Percentiles rank a stretch among this genome's conserved stretches.
These are phyloP conservation scores for Mythimna lalbum DNA, from an alignment of 2,888 invertebrate species.

Conservation along the genomic window DNA sequence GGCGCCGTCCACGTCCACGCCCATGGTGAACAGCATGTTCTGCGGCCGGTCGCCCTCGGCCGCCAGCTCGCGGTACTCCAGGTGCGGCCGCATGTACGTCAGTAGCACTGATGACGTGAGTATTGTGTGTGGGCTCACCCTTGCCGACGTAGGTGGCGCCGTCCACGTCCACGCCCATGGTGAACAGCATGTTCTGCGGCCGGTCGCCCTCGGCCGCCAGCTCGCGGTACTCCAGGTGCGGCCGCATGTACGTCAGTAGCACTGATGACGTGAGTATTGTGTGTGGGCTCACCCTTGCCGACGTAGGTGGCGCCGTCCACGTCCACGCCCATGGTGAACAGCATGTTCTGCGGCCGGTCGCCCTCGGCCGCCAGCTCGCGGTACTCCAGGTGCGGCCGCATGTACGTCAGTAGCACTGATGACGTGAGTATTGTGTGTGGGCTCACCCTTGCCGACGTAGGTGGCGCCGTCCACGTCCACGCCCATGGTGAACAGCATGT, in stretches of 20 bases:
- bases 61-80: constrained; percentile 83
- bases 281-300: constrained; percentile 87
- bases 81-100: constrained; percentile 93
- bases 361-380: constrained; percentile 88
- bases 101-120: too few species aligned
- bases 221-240: constrained; percentile 88
- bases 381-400: constrained; percentile 92
- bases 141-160: constrained; percentile 92
- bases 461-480: constrained; percentile 92
- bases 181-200: constrained; percentile 93
- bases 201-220: constrained; percentile 88
- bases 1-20: constrained; percentile 91
- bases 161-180: constrained; percentile 92
- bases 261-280: too few species aligned
- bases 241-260: constrained; percentile 94
- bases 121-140: constrained; percentile 68
- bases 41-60: constrained; percentile 91
- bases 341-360: constrained; percentile 91
- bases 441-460: constrained; percentile 90
- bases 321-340: constrained; percentile 92
- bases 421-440: too few species aligned
- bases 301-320: constrained; percentile 92
- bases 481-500: constrained; percentile 92
- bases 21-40: constrained; percentile 92
- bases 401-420: constrained; percentile 94